phyloP scores from a whole-genome alignment of 2,113 vertebrate genomes.

The Mesocricetus auratus region DNA sequence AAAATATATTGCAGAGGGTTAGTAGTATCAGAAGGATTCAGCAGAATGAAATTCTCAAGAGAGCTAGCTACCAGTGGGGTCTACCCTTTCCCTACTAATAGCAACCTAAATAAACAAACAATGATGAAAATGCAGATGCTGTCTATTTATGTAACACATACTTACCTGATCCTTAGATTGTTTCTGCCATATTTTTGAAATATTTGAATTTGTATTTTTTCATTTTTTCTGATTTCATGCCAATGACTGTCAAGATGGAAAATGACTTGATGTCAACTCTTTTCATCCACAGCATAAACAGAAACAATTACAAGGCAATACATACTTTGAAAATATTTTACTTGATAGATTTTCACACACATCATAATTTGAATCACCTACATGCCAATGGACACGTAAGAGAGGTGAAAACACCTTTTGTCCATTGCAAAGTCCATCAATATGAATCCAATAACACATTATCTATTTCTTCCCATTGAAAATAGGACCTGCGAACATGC shows the following conservation, averaged over 20 bases:
- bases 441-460: background rate
- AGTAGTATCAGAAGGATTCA: background rate
- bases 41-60: background rate
- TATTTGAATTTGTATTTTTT: background rate
- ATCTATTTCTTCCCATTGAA: background rate
- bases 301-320: fast-evolving
- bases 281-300: background rate
- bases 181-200: background rate
- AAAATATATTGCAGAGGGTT: background rate
- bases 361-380: background rate
- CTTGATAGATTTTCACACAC: background rate
- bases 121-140: background rate
- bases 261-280: background rate
- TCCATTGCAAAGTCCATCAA: background rate
- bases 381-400: background rate
- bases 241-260: background rate
- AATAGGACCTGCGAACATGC: background rate
- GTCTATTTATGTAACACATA: background rate
- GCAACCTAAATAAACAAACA: background rate
- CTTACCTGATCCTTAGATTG: background rate
- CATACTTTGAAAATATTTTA: background rate
- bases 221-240: background rate
- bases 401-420: background rate
- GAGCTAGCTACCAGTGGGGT: fast-evolving
- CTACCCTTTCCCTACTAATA: background rate